Conservation (phyloP, 1,140 invertebrate genomes). For the Sinella curviseta region DNA sequence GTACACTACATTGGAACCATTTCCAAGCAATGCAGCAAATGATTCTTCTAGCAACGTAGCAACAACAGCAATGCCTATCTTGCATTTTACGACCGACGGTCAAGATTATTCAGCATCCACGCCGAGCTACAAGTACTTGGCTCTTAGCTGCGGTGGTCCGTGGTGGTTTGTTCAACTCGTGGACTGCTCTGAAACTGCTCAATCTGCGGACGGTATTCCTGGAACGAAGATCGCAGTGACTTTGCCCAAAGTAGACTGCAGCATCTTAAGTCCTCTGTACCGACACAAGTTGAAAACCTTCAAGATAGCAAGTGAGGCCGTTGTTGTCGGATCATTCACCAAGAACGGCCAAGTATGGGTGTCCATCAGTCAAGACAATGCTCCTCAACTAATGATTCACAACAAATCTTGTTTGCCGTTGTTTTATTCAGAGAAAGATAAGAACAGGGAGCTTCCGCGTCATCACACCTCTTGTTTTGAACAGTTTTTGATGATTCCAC, state of each 20-base stretch:
- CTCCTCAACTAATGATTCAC: slow-evolving; percentile 37
- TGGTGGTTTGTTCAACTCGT: slow-evolving; percentile 47
- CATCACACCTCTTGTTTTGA: slow-evolving; percentile 40
- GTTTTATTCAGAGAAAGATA: slow-evolving; percentile 27
- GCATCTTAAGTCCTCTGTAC: background rate
- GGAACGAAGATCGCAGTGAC: slow-evolving; percentile 33
- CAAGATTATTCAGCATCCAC: background rate
- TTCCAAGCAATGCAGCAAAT: background rate
- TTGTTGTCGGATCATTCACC: slow-evolving; percentile 38
- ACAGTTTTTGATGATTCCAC: slow-evolving; percentile 34
- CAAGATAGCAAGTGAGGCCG: slow-evolving; percentile 17
- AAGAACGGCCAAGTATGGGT: slow-evolving; percentile 49
- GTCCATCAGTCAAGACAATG: slow-evolving; percentile 27
- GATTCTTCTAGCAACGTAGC: too few species aligned
- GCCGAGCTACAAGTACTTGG: slow-evolving; percentile 38
- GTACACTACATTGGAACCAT: background rate
- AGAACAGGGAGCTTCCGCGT: background rate
- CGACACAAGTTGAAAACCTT: slow-evolving; percentile 13
- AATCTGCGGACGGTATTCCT: slow-evolving; percentile 34
- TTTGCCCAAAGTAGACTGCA: slow-evolving; percentile 34
- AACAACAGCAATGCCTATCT: background rate
- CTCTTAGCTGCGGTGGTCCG: slow-evolving; percentile 36
- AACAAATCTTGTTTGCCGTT: slow-evolving; percentile 33
- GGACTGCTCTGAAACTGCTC: slow-evolving; percentile 39
- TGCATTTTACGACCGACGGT: background rate